These are phyloP conservation scores for Chinchilla lanigera DNA, from an alignment of 2,113 vertebrate species.

Conservation along the genomic window DNA sequence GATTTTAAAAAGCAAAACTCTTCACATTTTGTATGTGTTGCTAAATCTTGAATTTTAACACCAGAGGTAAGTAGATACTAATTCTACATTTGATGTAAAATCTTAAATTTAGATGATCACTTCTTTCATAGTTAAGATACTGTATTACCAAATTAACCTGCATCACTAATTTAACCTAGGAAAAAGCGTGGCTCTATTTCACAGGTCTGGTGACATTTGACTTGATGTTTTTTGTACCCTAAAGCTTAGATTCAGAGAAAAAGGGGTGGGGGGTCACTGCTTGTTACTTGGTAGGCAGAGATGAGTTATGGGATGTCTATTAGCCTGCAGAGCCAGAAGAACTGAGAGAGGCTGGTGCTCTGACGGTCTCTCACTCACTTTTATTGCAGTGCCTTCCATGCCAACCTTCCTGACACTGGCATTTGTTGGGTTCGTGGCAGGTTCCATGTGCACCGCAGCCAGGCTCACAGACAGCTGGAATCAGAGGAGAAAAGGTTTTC, in stretches of 20 bases:
- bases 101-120: not conserved
- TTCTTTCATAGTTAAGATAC: not conserved
- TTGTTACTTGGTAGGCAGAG: not conserved
- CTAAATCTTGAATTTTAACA: conserved; percentile 3
- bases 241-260: not conserved
- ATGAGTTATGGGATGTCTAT: not conserved
- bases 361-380: conserved; percentile 87
- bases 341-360: fast-evolving
- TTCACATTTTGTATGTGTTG: not conserved
- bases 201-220: not conserved
- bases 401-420: conserved; percentile 93
- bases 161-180: conserved; percentile 10
- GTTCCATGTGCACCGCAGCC: conserved; percentile 89
- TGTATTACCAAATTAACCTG: not conserved
- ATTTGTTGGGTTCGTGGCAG: conserved; percentile 92
- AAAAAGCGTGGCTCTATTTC: not conserved
- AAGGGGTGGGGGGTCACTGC: not conserved
- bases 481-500: conserved; percentile 15
- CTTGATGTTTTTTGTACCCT: not conserved
- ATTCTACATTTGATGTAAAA: conserved; percentile 27
- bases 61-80: not conserved
- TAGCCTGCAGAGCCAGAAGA: not conserved
- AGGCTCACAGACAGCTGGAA: conserved; percentile 92
- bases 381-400: conserved; percentile 93
- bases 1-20: conserved; percentile 15